These are phyloP conservation scores for Pyrocephalus nanus DNA, from an alignment of 2,797 vertebrate genomes.

Conservation along the genomic window DNA sequence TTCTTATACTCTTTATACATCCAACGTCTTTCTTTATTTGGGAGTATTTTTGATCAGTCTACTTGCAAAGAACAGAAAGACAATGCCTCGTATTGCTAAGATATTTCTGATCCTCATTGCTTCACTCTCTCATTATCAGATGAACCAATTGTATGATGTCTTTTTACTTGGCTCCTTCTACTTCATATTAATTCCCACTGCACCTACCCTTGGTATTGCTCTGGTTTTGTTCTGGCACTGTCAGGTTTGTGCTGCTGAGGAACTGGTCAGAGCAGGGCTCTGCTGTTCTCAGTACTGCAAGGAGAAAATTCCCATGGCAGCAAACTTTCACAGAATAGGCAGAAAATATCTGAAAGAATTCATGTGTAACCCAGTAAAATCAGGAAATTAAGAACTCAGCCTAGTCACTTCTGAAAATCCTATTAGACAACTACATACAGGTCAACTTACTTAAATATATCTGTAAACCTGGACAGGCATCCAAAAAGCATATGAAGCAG, in stretches of 20 bases:
- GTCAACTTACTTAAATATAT: background rate
- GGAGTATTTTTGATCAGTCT: background rate
- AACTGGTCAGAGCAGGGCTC: background rate
- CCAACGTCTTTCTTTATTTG: background rate
- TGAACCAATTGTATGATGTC: background rate
- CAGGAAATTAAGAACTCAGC: background rate
- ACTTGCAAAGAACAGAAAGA: background rate
- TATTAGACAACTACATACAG: background rate
- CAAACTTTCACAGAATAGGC: background rate
- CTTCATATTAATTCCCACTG: background rate
- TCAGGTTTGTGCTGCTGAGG: background rate
- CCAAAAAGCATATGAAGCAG: background rate
- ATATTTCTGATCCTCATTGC: background rate
- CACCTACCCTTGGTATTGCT: fast-evolving
- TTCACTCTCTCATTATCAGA: background rate
- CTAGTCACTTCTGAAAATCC: background rate
- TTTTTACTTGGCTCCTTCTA: background rate
- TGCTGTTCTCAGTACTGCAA: background rate
- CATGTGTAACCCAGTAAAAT: background rate
- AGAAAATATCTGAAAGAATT: background rate
- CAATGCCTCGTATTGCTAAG: background rate
- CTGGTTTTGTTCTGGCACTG: background rate
- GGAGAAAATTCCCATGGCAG: background rate
- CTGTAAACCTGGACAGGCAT: background rate
- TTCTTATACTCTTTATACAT: background rate